Base-by-base conservation (phyloP, 2,888 invertebrate genomes). In the Macrostomum cliftonense region DNA sequence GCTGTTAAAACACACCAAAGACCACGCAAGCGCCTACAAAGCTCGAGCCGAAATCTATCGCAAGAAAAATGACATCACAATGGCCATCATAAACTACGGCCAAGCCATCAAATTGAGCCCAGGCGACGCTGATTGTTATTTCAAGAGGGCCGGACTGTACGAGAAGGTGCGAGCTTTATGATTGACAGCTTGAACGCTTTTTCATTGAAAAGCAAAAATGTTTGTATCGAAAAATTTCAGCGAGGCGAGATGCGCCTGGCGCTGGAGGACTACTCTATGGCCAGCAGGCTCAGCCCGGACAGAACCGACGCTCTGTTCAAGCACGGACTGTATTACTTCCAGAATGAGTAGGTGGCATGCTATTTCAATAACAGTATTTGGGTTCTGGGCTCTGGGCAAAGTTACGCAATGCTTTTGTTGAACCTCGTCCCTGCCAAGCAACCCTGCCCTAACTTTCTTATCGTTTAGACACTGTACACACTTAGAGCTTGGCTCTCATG, bases 81-180 rank as follows among this genome's bases (percentile, higher is more conserved):
- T 67, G 62, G 65, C 68, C 1, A 63, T 69, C 9, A 58, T 65
- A 14, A 68, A 69, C 54, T 67, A 61, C 51, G 61, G 65, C 1
- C 63, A 65, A 48, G 68, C 69, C n/a, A 62, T 68, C 42, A 65
- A 65, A 49, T 51, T 62, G 16, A 61, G 68, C 49, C 65, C 67
- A 0, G 51, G 57, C 7, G 65, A 69, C 51, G 59, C 64, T 54
- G 64, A 69, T 49, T 63, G 67, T 4, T 64, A 60, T 54, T 64
- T 56, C 52, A 62, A 62, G 43, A 55, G 68, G 40, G 68, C 67
- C 1, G 59, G 62, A 52, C 61, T 67, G 58, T 69, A 69, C 56
- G 68, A 69, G 54, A 57, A 60, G 58, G 65, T 65, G 49, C 46
- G 46, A 7, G 28, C 28, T 28, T 9, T 5, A 42, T 14, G 14